Evolutionary conservation across 2,797 vertebrate species (phyloP).

Genomic region (Kryptopterus vitreolus): DNA sequence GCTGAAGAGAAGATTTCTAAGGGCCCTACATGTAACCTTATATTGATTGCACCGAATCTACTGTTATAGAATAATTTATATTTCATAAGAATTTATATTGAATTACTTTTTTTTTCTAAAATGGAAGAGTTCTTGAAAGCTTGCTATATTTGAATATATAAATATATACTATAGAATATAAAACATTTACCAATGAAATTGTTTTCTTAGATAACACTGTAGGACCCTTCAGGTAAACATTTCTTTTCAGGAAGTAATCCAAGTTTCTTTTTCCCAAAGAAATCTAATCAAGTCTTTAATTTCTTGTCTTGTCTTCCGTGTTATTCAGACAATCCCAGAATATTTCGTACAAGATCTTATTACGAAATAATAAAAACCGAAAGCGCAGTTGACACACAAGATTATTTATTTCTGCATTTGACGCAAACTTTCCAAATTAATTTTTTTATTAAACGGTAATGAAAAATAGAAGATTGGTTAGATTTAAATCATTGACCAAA

Average conservation of each 20-base stretch:
- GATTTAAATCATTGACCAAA: not conserved
- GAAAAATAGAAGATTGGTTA: not conserved
- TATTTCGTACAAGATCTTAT: not conserved
- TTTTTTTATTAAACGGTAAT: not conserved
- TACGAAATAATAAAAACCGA: too few species aligned
- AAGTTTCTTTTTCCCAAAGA: not conserved
- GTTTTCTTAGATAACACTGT: not conserved
- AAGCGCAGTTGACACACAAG: too few species aligned
- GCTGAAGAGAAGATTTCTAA: not conserved
- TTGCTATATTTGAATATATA: not conserved
- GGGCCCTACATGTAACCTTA: not conserved
- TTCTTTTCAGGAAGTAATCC: not conserved
- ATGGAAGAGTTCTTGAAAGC: not conserved
- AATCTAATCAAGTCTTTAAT: not conserved
- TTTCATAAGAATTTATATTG: not conserved
- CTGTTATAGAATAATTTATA: not conserved
- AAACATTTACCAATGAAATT: too few species aligned
- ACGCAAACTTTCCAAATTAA: not conserved
- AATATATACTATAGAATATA: not conserved
- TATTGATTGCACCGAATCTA: not conserved
- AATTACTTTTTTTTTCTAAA: not conserved
- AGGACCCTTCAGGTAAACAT: not conserved
- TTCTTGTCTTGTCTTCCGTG: not conserved
- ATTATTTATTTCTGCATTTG: too few species aligned
- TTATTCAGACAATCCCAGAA: not conserved